A percentile compares a stretch with the other conserved stretches of the same genome.
Evolutionary conservation across 2,113 vertebrate genomes (phyloP).

Genomic region (Grus americana): DNA sequence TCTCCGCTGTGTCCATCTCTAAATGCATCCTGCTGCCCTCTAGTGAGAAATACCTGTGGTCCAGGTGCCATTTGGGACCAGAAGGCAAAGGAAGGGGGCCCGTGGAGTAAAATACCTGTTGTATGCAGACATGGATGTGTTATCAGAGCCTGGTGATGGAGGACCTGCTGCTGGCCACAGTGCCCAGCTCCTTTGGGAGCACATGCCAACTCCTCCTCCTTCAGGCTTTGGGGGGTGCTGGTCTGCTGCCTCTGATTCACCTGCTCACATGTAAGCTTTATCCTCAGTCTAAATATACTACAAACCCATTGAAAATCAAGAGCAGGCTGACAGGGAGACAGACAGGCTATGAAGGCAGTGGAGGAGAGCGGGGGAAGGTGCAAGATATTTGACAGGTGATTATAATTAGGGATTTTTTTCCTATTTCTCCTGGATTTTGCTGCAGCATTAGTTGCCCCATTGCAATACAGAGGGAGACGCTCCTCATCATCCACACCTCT

Average conservation of each 20-base stretch:
- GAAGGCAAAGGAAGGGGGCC: background rate
- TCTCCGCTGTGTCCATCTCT: background rate
- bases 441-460: rapidly evolving
- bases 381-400: background rate
- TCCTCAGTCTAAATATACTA: background rate
- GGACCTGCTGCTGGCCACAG: background rate
- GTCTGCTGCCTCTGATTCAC: background rate
- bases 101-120: rapidly evolving
- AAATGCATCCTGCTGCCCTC: background rate
- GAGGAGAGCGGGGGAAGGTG: background rate
- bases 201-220: background rate
- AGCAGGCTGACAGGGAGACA: background rate
- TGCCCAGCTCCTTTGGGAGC: background rate
- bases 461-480: background rate
- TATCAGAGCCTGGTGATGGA: rapidly evolving
- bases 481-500: background rate
- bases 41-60: background rate
- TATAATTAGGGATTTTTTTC: background rate
- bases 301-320: background rate
- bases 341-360: background rate
- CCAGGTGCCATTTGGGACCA: too few relatives aligned
- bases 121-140: rapidly evolving
- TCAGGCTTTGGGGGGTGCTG: background rate
- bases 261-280: background rate
- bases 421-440: background rate